phyloP scores from a whole-genome alignment of 2,888 invertebrate genomes.

The Chamaedrilus cognettii region DNA sequence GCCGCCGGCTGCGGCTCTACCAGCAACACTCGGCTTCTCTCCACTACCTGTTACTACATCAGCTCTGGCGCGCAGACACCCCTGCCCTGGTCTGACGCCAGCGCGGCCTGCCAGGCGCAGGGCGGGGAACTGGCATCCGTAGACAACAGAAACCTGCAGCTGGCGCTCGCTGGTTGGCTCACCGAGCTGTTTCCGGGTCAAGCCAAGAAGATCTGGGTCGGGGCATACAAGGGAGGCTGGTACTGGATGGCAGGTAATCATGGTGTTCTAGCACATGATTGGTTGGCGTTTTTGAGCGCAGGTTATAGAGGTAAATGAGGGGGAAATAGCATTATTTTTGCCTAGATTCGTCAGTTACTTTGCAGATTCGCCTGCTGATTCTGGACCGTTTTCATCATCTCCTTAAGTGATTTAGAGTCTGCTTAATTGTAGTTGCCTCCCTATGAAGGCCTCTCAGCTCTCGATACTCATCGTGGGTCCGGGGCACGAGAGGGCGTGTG shows the following conservation, averaged over 20 bases:
- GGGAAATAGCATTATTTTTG: too few relatives aligned
- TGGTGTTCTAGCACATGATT: background rate
- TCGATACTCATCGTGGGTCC: too few relatives aligned
- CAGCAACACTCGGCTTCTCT: background rate
- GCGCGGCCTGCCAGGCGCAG: background rate
- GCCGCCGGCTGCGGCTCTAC: background rate
- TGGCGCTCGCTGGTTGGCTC: background rate
- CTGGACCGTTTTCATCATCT: too few relatives aligned
- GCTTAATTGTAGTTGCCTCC: too few relatives aligned
- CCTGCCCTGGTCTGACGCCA: background rate
- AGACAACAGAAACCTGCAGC: background rate
- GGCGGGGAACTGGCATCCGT: background rate
- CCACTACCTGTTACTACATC: background rate
- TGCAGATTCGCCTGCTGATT: too few relatives aligned
- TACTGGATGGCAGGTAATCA: background rate
- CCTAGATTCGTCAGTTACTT: too few relatives aligned
- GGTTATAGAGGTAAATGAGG: too few relatives aligned
- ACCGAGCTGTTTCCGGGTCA: background rate
- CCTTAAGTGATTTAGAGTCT: too few relatives aligned
- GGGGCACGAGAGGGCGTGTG: too few relatives aligned
- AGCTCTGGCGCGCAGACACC: background rate
- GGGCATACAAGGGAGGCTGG: background rate
- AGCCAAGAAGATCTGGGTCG: background rate
- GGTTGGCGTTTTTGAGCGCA: too few relatives aligned
- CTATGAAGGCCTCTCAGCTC: too few relatives aligned